Percentiles rank a stretch among this genome's conserved stretches.
Evolutionary conservation across 2,888 invertebrate species (phyloP).

Genomic region (Pristionchus fissidentatus): DNA sequence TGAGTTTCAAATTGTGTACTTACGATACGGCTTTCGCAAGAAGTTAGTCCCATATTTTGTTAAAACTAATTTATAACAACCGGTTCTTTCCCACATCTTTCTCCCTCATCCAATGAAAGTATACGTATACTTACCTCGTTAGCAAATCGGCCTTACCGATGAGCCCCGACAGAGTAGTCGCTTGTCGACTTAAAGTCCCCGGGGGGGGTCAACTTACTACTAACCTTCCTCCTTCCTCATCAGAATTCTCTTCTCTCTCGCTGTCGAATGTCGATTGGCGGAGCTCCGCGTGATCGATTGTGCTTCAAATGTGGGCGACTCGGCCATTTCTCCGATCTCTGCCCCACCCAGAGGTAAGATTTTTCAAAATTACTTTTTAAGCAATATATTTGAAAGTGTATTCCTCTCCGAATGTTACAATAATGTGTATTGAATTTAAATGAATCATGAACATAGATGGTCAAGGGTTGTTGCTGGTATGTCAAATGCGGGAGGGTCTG

Average conservation of each 20-base stretch:
- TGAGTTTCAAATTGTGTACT: no score
- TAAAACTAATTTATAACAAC: no score
- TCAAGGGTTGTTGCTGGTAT: neutral
- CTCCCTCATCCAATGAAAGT: no score
- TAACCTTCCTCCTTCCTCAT: neutral
- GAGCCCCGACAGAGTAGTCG: no score
- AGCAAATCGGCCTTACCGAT: neutral
- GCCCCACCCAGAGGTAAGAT: conserved; percentile 47
- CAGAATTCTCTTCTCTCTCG: neutral
- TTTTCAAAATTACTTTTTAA: neutral
- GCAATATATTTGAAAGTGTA: neutral
- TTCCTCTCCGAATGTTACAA: neutral
- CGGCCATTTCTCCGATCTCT: conserved; percentile 58
- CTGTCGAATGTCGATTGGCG: conserved; percentile 46
- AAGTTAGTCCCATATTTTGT: no score
- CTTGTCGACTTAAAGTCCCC: no score
- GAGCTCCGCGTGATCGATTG: conserved; percentile 53
- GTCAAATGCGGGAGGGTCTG: no score
- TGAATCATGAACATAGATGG: neutral
- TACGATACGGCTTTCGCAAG: no score
- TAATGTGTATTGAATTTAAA: neutral
- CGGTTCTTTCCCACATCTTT: no score
- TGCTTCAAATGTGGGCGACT: conserved; percentile 55
- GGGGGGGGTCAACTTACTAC: neutral
- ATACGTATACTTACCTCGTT: no score